phyloP scores from a whole-genome alignment of 2,113 vertebrate genomes.

The Ursus arctos region DNA sequence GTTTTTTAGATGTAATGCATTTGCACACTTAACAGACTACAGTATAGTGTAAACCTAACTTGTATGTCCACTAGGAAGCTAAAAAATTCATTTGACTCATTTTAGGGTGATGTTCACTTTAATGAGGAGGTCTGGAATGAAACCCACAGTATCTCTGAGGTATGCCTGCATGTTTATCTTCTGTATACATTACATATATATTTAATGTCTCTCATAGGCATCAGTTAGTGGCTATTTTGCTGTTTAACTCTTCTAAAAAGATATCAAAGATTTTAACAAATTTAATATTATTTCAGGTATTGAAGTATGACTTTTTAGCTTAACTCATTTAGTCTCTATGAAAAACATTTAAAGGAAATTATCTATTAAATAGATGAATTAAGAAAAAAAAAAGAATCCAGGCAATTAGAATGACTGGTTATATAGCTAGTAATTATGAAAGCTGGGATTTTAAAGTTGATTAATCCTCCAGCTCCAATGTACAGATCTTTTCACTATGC shows the following conservation, averaged over 20 bases:
- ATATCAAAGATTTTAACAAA: background rate
- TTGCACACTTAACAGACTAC: background rate
- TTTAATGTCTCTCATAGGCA: background rate
- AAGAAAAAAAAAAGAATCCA: background rate
- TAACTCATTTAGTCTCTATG: background rate
- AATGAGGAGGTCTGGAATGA: background rate
- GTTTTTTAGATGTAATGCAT: background rate
- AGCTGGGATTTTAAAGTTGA: background rate
- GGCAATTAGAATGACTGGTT: background rate
- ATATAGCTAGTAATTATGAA: background rate
- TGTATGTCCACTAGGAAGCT: background rate
- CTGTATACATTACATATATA: background rate
- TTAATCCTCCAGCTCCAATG: background rate
- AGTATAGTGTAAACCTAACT: background rate
- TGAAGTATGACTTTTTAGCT: background rate
- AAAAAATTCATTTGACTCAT: background rate
- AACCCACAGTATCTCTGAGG: background rate
- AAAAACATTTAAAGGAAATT: constrained; percentile 45
- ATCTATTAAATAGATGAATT: background rate
- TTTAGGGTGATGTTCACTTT: background rate
- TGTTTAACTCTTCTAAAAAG: background rate
- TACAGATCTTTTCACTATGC: background rate
- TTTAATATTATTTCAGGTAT: background rate
- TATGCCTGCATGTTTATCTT: background rate
- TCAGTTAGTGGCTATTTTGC: background rate